phyloP scores from a whole-genome alignment of 2,888 invertebrate species.

The Sclerodermus sp. region DNA sequence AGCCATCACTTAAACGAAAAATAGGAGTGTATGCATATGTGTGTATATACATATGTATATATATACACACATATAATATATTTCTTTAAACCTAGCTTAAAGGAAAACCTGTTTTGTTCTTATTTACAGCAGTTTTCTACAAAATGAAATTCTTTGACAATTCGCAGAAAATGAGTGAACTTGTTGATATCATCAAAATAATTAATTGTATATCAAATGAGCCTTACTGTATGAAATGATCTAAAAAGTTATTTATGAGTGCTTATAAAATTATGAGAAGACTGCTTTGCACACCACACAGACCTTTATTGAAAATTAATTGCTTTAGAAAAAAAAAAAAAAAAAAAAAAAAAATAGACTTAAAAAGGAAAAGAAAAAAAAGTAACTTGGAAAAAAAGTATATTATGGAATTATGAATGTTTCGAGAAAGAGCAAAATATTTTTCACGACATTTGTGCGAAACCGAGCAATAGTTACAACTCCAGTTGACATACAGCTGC shows the following conservation, averaged over 20 bases:
- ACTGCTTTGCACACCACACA: constrained; percentile 36
- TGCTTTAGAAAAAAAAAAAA: constrained; percentile 22
- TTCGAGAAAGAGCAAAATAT: constrained; percentile 34
- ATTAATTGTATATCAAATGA: constrained; percentile 21
- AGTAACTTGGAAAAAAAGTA: constrained; percentile 30
- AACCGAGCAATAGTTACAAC: constrained; percentile 50
- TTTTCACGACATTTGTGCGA: constrained; percentile 35
- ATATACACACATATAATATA: too few relatives aligned
- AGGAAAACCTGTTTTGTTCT: too few relatives aligned
- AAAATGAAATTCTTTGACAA: constrained; percentile 15
- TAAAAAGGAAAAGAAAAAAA: constrained; percentile 7
- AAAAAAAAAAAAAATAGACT: constrained; percentile 28
- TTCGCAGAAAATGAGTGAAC: constrained; percentile 32
- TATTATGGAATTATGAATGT: constrained; percentile 25
- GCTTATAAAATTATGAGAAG: constrained; percentile 29
- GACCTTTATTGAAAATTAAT: constrained; percentile 30
- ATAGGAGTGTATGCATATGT: too few relatives aligned
- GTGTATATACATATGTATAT: too few relatives aligned
- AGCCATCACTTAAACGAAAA: too few relatives aligned
- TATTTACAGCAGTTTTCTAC: too few relatives aligned
- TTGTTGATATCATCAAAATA: constrained; percentile 22
- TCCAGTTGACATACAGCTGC: constrained; percentile 55
- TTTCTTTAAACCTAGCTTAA: too few relatives aligned
- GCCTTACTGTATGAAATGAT: constrained; percentile 18
- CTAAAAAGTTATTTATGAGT: constrained; percentile 14